These are phyloP conservation scores for Coleophora deauratella DNA, from an alignment of 2,888 invertebrate species.

Conservation along the genomic window DNA sequence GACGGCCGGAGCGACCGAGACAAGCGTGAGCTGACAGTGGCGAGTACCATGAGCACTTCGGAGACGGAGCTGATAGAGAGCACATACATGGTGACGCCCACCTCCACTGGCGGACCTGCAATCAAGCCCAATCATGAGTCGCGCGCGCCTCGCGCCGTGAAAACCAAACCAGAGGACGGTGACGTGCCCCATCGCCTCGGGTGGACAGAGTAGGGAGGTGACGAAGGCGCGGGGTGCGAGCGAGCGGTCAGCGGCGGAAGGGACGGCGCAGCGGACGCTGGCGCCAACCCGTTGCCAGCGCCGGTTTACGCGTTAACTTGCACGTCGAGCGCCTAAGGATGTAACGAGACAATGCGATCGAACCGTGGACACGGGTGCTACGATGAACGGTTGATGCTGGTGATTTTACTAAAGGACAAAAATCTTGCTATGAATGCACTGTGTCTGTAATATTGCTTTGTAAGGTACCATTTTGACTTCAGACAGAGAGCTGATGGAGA, in stretches of 20 bases:
- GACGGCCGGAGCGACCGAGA: slow-evolving; percentile 51
- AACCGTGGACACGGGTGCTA: slow-evolving; percentile 72
- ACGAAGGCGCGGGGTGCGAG: slow-evolving; percentile 39
- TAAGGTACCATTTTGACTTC: slow-evolving; percentile 84
- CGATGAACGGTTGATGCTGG: slow-evolving; percentile 69
- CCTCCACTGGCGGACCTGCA: slow-evolving; percentile 98
- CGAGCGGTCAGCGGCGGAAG: slow-evolving; percentile 19
- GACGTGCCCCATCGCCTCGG: slow-evolving; percentile 55
- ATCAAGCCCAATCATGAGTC: slow-evolving; percentile 71
- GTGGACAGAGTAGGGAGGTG: slow-evolving; percentile 28
- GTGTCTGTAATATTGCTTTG: slow-evolving; percentile 60
- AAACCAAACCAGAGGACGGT: slow-evolving; percentile 59
- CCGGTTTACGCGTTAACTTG: background rate
- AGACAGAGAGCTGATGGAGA: slow-evolving; percentile 89
- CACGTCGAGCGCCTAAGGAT: slow-evolving; percentile 11
- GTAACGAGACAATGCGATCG: slow-evolving; percentile 29
- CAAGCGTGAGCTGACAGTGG: slow-evolving; percentile 67
- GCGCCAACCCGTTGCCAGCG: background rate
- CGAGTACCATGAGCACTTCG: slow-evolving; percentile 97
- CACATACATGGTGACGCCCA: slow-evolving; percentile 98
- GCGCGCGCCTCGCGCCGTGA: slow-evolving; percentile 51
- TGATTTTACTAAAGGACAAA: slow-evolving; percentile 61
- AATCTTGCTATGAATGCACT: slow-evolving; percentile 64
- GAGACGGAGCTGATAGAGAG: slow-evolving; percentile 98
- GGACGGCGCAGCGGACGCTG: no score